A percentile compares a stretch with the other conserved stretches of the same genome.
Conservation (phyloP, 2,113 vertebrate species). For the Nyctibius bracteatus region DNA sequence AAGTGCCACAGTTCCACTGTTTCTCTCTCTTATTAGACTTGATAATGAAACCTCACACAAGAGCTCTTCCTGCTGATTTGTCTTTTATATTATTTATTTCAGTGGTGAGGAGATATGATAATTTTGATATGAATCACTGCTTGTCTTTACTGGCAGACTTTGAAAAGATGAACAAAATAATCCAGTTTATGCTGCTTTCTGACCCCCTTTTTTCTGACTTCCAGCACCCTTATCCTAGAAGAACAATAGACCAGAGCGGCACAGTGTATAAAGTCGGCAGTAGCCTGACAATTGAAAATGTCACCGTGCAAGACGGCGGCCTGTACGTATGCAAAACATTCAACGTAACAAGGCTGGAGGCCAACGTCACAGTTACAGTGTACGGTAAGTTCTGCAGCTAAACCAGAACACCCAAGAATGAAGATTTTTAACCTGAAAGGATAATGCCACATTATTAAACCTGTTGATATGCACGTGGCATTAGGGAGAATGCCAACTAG, state of each 20-base stretch:
- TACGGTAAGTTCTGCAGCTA: slow-evolving; percentile 71
- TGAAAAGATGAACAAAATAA: not conserved
- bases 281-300: slow-evolving; percentile 67
- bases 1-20: not conserved
- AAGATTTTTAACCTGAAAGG: not conserved
- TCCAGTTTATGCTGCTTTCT: not conserved
- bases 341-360: slow-evolving; percentile 25
- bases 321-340: slow-evolving; percentile 73
- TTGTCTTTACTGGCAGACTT: not conserved
- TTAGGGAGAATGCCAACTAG: not conserved
- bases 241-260: not conserved
- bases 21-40: not conserved
- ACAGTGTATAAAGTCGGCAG: not conserved
- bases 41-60: not conserved
- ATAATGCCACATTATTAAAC: not conserved
- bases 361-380: slow-evolving; percentile 66
- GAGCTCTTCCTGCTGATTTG: not conserved
- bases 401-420: not conserved
- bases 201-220: not conserved
- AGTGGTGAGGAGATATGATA: not conserved
- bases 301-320: slow-evolving; percentile 79
- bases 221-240: slow-evolving; percentile 21
- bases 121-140: not conserved
- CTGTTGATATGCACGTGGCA: not conserved
- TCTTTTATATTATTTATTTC: not conserved